Evolutionary conservation across 1,140 invertebrate genomes (phyloP).

Genomic region (Brachionus paranguensis): DNA sequence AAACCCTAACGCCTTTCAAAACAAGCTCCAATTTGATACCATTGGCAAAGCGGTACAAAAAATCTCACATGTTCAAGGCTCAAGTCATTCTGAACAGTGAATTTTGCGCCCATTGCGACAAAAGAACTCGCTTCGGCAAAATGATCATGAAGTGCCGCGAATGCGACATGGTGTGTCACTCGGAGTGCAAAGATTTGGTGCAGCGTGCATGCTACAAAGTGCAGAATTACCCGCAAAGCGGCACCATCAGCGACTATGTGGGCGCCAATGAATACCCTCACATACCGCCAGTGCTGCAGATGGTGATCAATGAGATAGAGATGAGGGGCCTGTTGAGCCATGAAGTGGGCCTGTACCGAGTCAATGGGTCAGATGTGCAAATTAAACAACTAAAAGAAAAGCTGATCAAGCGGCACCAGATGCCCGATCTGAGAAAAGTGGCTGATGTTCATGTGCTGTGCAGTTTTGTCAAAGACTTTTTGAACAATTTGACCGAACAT

Average conservation of each 20-base stretch:
- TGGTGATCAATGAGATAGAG: conserved; percentile 37
- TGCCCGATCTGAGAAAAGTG: conserved; percentile 21
- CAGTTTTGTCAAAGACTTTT: conserved; percentile 39
- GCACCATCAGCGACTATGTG: conserved; percentile 9
- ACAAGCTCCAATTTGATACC: background rate
- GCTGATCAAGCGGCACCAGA: conserved; percentile 7
- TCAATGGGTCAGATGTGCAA: conserved; percentile 26
- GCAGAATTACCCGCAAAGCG: background rate
- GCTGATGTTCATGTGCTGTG: conserved; percentile 23
- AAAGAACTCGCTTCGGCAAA: conserved; percentile 35
- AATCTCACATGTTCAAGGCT: conserved; percentile 8
- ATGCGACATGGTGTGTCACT: conserved; percentile 7
- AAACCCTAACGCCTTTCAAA: background rate
- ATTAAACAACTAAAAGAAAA: background rate
- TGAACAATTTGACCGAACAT: conserved; percentile 35
- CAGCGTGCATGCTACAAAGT: conserved; percentile 17
- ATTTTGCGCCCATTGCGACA: conserved; percentile 19
- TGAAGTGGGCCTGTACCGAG: conserved; percentile 40
- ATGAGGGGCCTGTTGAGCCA: conserved; percentile 14
- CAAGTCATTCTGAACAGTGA: conserved; percentile 35
- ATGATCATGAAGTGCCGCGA: conserved; percentile 12
- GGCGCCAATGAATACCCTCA: background rate
- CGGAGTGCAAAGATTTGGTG: conserved; percentile 27
- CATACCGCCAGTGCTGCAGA: conserved; percentile 19
- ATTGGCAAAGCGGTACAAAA: conserved; percentile 21